phyloP scores from a whole-genome alignment of 1,140 invertebrate genomes.

The Protaetia brevitarsis region DNA sequence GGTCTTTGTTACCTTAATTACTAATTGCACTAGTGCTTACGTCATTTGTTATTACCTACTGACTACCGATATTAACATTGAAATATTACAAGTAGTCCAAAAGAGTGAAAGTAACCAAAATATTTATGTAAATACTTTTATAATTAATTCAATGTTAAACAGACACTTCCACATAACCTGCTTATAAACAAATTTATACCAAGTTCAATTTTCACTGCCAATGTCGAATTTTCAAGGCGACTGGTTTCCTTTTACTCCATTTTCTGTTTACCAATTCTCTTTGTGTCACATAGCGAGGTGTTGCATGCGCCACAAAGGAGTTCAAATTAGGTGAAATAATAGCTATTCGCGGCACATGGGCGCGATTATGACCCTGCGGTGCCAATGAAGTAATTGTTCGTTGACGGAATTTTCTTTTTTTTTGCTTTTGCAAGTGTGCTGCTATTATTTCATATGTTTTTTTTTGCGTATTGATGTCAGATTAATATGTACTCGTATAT shows the following conservation, averaged over 20 bases:
- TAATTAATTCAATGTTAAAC: neutral
- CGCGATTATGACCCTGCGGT: neutral
- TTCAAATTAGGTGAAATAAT: neutral
- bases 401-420: neutral
- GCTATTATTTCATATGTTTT: no score
- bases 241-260: neutral
- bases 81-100: no score
- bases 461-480: no score
- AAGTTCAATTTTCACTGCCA: constrained; percentile 10
- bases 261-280: neutral
- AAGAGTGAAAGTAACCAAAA: no score
- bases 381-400: neutral
- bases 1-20: no score
- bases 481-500: no score
- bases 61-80: no score
- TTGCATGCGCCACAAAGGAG: neutral
- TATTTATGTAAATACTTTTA: neutral
- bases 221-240: constrained; percentile 1
- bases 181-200: neutral
- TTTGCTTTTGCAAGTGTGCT: no score
- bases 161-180: neutral
- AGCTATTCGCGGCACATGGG: neutral
- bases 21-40: no score
- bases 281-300: neutral
- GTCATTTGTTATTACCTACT: no score